phyloP scores from a whole-genome alignment of 2,888 invertebrate genomes.

The Eristalinus aeneus region DNA sequence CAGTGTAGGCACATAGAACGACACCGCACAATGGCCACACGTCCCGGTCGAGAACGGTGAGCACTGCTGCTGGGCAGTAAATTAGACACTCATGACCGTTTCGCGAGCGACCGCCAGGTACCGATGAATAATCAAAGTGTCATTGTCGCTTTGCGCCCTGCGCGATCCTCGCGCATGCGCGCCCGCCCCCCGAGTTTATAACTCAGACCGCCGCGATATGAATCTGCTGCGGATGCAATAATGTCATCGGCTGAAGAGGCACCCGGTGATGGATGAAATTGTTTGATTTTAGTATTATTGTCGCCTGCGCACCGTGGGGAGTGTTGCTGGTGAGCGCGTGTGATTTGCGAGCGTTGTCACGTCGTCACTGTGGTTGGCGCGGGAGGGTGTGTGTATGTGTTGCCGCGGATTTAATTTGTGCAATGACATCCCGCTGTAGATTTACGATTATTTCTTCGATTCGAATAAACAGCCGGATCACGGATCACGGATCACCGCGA shows the following conservation, averaged over 20 bases:
- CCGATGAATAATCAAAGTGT: slow-evolving; percentile 65
- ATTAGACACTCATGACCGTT: slow-evolving; percentile 65
- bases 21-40: too few relatives aligned
- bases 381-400: not conserved
- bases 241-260: slow-evolving; percentile 62
- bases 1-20: too few relatives aligned
- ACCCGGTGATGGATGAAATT: slow-evolving; percentile 64
- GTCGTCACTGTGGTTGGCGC: not conserved
- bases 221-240: slow-evolving; percentile 64
- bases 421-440: slow-evolving; percentile 56
- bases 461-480: slow-evolving; percentile 2
- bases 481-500: not conserved
- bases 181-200: not conserved
- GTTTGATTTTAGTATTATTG: slow-evolving; percentile 66
- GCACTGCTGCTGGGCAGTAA: slow-evolving; percentile 50
- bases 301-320: slow-evolving; percentile 40
- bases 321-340: slow-evolving; percentile 13
- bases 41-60: not conserved
- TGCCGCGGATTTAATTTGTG: slow-evolving; percentile 51
- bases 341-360: slow-evolving; percentile 65
- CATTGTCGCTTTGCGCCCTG: slow-evolving; percentile 42
- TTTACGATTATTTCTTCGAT: slow-evolving; percentile 56
- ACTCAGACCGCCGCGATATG: slow-evolving; percentile 38
- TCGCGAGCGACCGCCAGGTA: slow-evolving; percentile 7
- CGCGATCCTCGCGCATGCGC: slow-evolving; percentile 1